Conservation (phyloP, 2,888 invertebrate genomes). For the Brachyptera risi region DNA sequence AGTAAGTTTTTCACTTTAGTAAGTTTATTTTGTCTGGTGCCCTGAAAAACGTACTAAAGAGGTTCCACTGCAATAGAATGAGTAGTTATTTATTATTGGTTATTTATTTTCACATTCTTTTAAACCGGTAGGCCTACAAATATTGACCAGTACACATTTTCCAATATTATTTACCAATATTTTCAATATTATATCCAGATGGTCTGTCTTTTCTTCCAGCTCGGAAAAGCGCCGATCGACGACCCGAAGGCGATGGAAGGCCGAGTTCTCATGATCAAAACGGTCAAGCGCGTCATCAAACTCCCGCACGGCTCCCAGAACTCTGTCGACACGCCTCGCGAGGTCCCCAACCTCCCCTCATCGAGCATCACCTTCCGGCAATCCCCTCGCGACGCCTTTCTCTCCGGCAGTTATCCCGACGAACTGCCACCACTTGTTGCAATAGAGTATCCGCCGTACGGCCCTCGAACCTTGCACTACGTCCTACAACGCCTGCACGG, state of each 20-base stretch:
- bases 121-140: too few species aligned
- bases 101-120: too few species aligned
- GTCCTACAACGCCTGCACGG: slow-evolving; percentile 46
- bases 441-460: slow-evolving; percentile 41
- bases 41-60: too few species aligned
- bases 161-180: too few species aligned
- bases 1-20: too few species aligned
- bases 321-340: slow-evolving; percentile 44
- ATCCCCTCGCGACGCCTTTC: slow-evolving; percentile 39
- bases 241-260: slow-evolving; percentile 55
- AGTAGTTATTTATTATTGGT: too few species aligned
- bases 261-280: slow-evolving; percentile 62
- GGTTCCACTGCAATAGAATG: too few species aligned
- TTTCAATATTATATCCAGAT: too few species aligned
- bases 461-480: slow-evolving; percentile 45
- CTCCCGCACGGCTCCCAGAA: slow-evolving; percentile 50
- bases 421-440: slow-evolving; percentile 38
- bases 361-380: slow-evolving; percentile 44
- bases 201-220: slow-evolving; percentile 36
- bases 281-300: slow-evolving; percentile 67
- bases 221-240: slow-evolving; percentile 54
- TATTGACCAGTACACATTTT: too few species aligned
- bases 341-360: slow-evolving; percentile 45
- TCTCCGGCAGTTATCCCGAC: neutral
- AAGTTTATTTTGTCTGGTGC: too few species aligned